Evolutionary conservation across 1,140 invertebrate genomes (phyloP).

Genomic region (Arctopsyche grandis): DNA sequence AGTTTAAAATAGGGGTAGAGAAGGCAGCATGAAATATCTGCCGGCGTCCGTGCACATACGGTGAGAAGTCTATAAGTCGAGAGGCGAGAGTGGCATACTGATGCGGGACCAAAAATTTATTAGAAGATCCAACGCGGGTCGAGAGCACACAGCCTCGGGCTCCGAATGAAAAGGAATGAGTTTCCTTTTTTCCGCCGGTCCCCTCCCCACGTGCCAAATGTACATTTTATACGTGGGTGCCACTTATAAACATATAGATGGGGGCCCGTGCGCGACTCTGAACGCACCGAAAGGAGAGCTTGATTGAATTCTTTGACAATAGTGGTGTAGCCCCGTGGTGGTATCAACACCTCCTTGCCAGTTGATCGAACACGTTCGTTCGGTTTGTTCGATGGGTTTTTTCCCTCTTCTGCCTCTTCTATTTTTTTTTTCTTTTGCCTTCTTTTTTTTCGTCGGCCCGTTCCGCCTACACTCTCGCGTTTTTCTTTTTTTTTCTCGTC

Average conservation of each 20-base stretch:
- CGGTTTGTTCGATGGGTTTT: constrained; percentile 44
- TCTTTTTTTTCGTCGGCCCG: not conserved
- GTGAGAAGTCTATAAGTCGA: constrained; percentile 41
- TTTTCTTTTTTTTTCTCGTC: not conserved
- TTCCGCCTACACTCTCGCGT: not conserved
- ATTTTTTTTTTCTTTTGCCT: not conserved
- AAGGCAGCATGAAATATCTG: constrained; percentile 31
- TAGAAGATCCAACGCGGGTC: constrained; percentile 42
- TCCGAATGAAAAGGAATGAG: constrained; percentile 48
- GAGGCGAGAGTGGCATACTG: constrained; percentile 49
- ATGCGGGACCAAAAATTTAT: constrained; percentile 53
- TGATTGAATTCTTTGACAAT: constrained; percentile 52
- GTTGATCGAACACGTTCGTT: constrained; percentile 50
- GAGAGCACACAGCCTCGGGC: constrained; percentile 46
- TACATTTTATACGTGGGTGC: constrained; percentile 28
- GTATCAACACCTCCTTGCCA: constrained; percentile 39
- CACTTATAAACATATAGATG: constrained; percentile 23
- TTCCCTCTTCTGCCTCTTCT: constrained; percentile 28
- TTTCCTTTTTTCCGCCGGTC: constrained; percentile 29
- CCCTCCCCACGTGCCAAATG: not conserved
- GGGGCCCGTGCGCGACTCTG: not conserved
- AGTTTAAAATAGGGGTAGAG: constrained; percentile 19
- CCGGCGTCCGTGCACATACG: constrained; percentile 17
- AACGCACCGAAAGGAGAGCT: constrained; percentile 34
- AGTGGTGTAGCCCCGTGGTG: constrained; percentile 28